Evolutionary conservation across 2,888 invertebrate species (phyloP), one percentile per base, ranked within the genome.

Genomic region (Anagyrus pseudococci): DNA sequence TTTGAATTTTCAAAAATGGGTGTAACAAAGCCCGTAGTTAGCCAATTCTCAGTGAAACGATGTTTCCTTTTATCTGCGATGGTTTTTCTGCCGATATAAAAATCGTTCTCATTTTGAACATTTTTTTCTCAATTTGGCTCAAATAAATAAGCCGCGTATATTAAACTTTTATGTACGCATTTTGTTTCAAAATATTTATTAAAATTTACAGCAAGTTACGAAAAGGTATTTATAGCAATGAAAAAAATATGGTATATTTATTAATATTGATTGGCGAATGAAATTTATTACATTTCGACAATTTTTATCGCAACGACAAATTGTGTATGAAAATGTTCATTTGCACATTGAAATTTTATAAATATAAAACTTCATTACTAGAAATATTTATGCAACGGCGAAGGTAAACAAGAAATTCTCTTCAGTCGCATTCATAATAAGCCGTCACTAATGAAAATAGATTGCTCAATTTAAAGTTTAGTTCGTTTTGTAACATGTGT

Each of bases 401-500:
- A n/a, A 37, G 54, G 53, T 22, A 48, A 50, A 46, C 57, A 48
- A 53, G 57, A 57, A 57, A 64, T 64, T 64, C 57, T 57, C 57
- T 60, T 53, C 26, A 33, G 26, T 20, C 37, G 48, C 57, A 64
- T 60, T 64, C 49, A 54, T 64, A 64, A 64, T 57, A 64, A 60
- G 60, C 57, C 41, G 23, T 13, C 47, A 58, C 47, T 58, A 58
- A 58, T 55, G 61, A 61, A 61, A 65, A 65, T 58, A 65, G 54
- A 47, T 65, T 65, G 65, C 61, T 65, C 62, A 58, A 61, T 62
- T 62, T 62, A 55, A 50, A 65, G 55, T 62, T 61, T 62, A 50
- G 50, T 65, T 61, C 55, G 61, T 65, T 62, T 65, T 65, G 61
- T 62, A 65, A 65, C 58, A 58, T 55, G 50, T 58, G 65, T 58